These are phyloP conservation scores for Dolomedes plantarius DNA, from an alignment of 2,888 invertebrate species.

Conservation along the genomic window DNA sequence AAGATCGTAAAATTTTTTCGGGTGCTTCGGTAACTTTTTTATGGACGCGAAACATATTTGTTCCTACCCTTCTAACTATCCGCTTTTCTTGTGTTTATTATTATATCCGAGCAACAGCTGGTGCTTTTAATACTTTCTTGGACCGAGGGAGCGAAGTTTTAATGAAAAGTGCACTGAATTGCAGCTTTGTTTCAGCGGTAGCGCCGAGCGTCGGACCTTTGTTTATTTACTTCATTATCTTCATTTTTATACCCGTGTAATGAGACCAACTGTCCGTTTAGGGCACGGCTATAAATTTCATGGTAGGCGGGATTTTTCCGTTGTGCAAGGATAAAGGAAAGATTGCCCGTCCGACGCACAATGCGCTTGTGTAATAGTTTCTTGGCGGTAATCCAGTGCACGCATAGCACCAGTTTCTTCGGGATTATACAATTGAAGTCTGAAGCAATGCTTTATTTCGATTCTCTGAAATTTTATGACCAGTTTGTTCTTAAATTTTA, in stretches of 20 bases:
- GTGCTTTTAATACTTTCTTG: neutral
- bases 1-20: neutral
- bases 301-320: no score
- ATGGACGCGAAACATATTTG: neutral
- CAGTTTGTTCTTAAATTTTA: no score
- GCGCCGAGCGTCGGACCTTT: neutral
- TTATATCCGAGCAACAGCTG: neutral
- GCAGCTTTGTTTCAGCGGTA: constrained; percentile 28
- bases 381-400: no score
- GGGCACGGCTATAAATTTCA: constrained; percentile 5
- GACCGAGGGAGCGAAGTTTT: neutral
- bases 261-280: constrained; percentile 5
- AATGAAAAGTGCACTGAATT: constrained; percentile 40
- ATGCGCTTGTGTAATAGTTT: no score
- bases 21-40: neutral
- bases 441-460: no score
- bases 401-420: no score
- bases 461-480: no score
- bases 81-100: neutral
- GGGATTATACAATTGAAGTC: no score
- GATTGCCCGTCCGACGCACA: no score
- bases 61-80: neutral
- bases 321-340: no score
- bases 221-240: neutral
- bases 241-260: constrained; percentile 21